Evolutionary conservation across 2,113 vertebrate species (phyloP), one percentile per base, ranked within the genome.

Genomic region (Trogon melanurus): DNA sequence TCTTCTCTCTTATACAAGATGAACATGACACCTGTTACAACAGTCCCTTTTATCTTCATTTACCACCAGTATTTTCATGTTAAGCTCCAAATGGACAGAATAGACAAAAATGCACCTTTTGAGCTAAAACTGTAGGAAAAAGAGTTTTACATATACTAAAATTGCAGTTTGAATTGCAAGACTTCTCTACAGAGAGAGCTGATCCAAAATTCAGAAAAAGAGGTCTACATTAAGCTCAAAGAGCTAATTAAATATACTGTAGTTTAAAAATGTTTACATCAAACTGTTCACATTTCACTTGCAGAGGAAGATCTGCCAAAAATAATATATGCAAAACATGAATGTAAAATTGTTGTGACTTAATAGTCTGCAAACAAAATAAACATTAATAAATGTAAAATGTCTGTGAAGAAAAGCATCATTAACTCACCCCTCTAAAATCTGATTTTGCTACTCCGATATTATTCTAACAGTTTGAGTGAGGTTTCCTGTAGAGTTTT

Each of bases 181-280:
- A 62, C 0, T 0, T 30, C 86, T 51, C 38, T 57, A 6, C 16
- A 71, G 21, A 4, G 2, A 23, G 27, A 65, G 23, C 3, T 51
- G 10, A 70, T n/a, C 26, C 56, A 71, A 83, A 88, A 34, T 44
- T 67, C 29, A 65, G 30, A 10, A 25, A 16, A 53, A 44, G 6
- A 79, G 1, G 5, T 26, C 36, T 32, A 45, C 3, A 9, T 22
- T 18, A 92, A 81, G 10, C 4, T 71, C 84, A 17, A 76, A 44
- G 16, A 75, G 48, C 16, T 57, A 71, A 74, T 69, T 41, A 70
- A 56, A 44, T 19, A 57, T 19, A 56, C 1, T 32, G 4, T 10
- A 10, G 4, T 10, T 65, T 94, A 57, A n/a, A 91, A 61, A 41
- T 10, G 23, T 45, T 76, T 69, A 48, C 16, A 88, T 34, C 7